These are phyloP conservation scores for Semnornis frantzii DNA, from an alignment of 2,113 vertebrate species.

Conservation along the genomic window DNA sequence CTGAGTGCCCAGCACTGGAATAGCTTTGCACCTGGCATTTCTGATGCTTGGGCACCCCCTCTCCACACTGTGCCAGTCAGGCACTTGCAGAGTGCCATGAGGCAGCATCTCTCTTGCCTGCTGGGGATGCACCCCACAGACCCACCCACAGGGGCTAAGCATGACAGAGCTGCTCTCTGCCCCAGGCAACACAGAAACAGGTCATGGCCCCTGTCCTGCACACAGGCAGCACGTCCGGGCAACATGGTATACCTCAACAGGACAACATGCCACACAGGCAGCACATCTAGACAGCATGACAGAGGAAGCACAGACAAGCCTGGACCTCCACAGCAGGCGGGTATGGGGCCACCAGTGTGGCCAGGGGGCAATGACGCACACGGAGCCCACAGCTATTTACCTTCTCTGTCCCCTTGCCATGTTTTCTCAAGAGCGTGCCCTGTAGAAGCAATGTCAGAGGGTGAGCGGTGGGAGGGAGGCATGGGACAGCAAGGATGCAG, in stretches of 20 bases:
- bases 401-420: conserved; percentile 86
- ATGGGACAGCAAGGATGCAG: neutral
- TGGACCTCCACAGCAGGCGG: neutral
- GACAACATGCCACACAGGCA: neutral
- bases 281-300: conserved; percentile 32
- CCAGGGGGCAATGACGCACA: conserved; percentile 36
- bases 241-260: conserved; percentile 16
- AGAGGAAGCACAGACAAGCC: conserved; percentile 35
- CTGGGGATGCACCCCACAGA: fast-evolving
- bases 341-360: neutral
- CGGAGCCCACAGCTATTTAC: conserved; percentile 71
- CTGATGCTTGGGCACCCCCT: neutral
- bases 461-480: conserved; percentile 44
- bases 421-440: conserved; percentile 86
- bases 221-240: neutral
- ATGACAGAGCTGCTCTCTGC: neutral
- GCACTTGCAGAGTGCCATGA: neutral
- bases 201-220: neutral
- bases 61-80: neutral
- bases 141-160: neutral
- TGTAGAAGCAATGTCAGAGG: conserved; percentile 83
- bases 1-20: neutral
- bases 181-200: neutral
- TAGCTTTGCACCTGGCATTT: neutral
- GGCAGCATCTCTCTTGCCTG: neutral